Base-by-base conservation (phyloP, 2,113 vertebrate genomes). In the Sorex fumeus region DNA sequence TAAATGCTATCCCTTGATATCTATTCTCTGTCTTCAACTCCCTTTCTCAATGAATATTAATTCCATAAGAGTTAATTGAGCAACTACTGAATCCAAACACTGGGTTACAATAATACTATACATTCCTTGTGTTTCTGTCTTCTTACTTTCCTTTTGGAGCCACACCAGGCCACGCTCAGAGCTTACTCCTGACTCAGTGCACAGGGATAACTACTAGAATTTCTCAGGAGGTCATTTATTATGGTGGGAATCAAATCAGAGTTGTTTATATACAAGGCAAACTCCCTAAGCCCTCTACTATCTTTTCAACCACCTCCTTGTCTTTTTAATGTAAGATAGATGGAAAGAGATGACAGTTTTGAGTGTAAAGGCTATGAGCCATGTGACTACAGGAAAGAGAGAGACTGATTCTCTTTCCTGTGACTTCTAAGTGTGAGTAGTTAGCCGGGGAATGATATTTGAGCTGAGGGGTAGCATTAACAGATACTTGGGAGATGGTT, bases 61-160 rank as follows among this genome's bases (percentile, higher is more conserved):
- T 87, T 87, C 19, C 47, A 60, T 64, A 71, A 78, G 66, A 36
- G 30, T 82, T 94, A 87, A 92, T 83, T 62, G 92, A 92, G 67
- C 75, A 94, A 32, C 80, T 96, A 64, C 80, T 91, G 72, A 80
- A 40, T 84, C 64, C 19, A 28, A 72, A 6, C 28, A 79, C 6
- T 64, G n/a, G 34, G 23, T 69, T 53, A 53, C 10, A 88, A 71
- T 15, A 87, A 71, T 3, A 50, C 40, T 50, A 60, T 2, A 11
- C 7, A 43, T 71, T 71, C 23, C 30, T 25, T 45, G 10, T 60
- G 15, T 60, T 60, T 19, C 18, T 60, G 57, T 19, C 7, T 5
- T 60, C 40, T 60, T 60, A 19, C 8, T 60, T 60, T 60, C 18
- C 4, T 60, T 60, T 60, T 21, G 57, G 18, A 50, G 19, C 19